Conservation (phyloP, 2,113 vertebrate genomes). For the Illadopsis cleaveri region DNA sequence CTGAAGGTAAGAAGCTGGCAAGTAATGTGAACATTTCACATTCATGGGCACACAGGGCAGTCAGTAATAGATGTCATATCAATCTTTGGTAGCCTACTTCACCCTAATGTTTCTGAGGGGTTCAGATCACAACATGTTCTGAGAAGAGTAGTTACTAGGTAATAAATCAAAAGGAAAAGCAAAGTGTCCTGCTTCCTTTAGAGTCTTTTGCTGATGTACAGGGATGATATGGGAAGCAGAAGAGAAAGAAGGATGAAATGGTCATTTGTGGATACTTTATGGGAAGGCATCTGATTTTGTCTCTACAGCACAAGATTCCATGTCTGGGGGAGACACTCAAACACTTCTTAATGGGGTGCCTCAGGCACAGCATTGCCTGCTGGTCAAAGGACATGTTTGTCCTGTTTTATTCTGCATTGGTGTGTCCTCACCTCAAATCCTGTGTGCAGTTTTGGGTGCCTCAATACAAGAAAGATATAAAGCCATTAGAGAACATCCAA, state of each 20-base stretch:
- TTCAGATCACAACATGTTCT: not conserved
- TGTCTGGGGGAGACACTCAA: not conserved
- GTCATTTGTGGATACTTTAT: not conserved
- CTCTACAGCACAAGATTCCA: not conserved
- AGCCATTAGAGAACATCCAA: not conserved
- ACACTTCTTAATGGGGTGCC: not conserved
- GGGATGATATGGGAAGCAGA: not conserved
- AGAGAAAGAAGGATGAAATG: not conserved
- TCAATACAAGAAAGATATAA: not conserved
- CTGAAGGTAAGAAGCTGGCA: not conserved
- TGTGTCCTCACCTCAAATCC: rapidly evolving
- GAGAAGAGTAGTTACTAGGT: not conserved
- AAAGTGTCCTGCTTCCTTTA: not conserved
- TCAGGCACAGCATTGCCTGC: not conserved
- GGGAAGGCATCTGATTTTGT: not conserved
- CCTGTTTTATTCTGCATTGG: not conserved
- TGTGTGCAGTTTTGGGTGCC: not conserved
- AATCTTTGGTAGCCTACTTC: not conserved
- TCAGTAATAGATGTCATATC: not conserved
- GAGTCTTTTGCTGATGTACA: not conserved
- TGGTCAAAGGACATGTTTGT: not conserved
- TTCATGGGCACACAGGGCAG: not conserved
- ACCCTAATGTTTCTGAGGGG: not conserved
- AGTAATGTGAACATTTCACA: not conserved
- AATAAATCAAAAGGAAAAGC: not conserved